Evolutionary conservation across 2,797 vertebrate species (phyloP), one percentile per base, ranked within the genome.

Genomic region (Takifugu rubripes): DNA sequence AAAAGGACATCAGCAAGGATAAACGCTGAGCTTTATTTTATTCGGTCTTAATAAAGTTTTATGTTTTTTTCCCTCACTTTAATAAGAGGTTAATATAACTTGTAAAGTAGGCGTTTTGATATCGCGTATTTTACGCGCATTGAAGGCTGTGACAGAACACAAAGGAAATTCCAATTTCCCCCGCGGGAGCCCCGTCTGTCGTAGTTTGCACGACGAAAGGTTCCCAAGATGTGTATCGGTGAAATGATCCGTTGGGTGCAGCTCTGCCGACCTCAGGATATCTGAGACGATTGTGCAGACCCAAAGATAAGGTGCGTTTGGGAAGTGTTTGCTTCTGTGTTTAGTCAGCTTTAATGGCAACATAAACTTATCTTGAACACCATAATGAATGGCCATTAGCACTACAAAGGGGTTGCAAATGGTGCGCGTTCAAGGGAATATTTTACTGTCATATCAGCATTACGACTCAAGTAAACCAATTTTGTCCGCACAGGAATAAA

Each of bases 401-500:
- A 86, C 66, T 87, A 90, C 90, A 92, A 89, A 92, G 85, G 36
- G 36, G 61, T 51, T 70, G 70, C 65, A 82, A 86, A 77, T 80
- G 78, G 74, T 66, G 80, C 88, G 81, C 75, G 50, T 73, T 92
- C 85, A 90, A 87, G 90, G 85, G 86, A 89, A 89, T 87, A 90
- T 81, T 88, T 91, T 72, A 84, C 87, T 92, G 90, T 92, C 89
- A 83, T 86, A 87, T 89, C 77, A 85, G 84, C 91, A 90, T 90
- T 88, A 83, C 72, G 74, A 66, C 78, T 87, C 79, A 76, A 86
- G 84, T 91, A 92, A 94, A 93, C 82, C 77, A 87, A 92, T 91
- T 93, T 92, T 89, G 86, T 85, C 70, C 85, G 79, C 67, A 76
- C 85, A 81, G 89, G 81, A 76, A 91, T 92, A 94, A 93, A 94